These are phyloP conservation scores for Scarus forsteni DNA, from an alignment of 2,797 vertebrate genomes.

Conservation along the genomic window DNA sequence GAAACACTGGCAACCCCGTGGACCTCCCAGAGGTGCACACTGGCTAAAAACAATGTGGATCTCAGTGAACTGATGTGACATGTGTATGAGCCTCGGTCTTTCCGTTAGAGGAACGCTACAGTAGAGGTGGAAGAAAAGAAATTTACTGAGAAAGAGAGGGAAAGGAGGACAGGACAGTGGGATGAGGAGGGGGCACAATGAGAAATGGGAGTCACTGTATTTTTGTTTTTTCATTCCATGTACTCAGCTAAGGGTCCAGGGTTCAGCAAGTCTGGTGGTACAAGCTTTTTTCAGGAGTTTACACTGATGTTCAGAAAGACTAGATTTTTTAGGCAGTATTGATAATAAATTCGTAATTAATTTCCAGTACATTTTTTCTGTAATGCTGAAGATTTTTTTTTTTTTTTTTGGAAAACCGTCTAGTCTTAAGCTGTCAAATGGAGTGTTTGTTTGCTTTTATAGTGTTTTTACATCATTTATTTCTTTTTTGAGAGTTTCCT, in stretches of 20 bases:
- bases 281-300: too few species aligned
- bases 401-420: too few species aligned
- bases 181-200: conserved; percentile 3
- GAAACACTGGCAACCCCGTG: conserved; percentile 45
- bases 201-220: conserved; percentile 4
- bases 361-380: too few species aligned
- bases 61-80: conserved; percentile 78
- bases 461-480: too few species aligned
- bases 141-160: conserved; percentile 20
- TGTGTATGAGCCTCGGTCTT: conserved; percentile 70
- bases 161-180: conserved; percentile 3
- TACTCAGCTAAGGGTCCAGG: neutral
- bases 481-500: too few species aligned
- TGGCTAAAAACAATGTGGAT: conserved; percentile 81
- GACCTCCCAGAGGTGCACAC: conserved; percentile 57
- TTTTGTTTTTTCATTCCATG: neutral
- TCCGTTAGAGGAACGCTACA: conserved; percentile 64
- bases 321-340: too few species aligned
- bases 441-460: too few species aligned
- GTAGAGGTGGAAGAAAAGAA: conserved; percentile 39
- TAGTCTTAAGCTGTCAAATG: too few species aligned
- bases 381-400: too few species aligned
- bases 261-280: neutral
- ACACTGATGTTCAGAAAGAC: too few species aligned
- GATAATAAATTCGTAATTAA: too few species aligned